Evolutionary conservation across 2,797 vertebrate species (phyloP), one percentile per base, ranked within the genome.

Genomic region (Diceros bicornis): DNA sequence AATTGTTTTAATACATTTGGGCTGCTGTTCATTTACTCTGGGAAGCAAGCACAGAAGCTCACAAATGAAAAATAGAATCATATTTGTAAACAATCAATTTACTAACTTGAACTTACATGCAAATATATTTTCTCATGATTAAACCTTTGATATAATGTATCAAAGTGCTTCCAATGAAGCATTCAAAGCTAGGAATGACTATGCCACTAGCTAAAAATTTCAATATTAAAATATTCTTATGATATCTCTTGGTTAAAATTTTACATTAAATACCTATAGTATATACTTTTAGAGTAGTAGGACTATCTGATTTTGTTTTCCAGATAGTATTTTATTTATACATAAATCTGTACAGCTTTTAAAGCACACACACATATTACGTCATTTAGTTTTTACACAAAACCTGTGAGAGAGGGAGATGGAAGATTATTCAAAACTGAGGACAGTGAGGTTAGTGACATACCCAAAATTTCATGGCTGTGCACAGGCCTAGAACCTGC

Each of bases 111-210:
- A 11, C 37, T 78, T 89, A 84, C 55, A 52, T 59, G 13, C 41
- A 94, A 44, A 94, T 96, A 59, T 59, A 61, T 59, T 82, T 81
- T 97, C 81, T 69, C 27, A 96, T 78, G 47, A 84, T 59, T 78
- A 50, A 82, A 78, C 27, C 4, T 61, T 86, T 96, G 34, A 44
- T 95, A 86, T 55, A 75, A 34, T 37, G 2, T 92, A 82, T 89
- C 20, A 21, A 55, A 1, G 12, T 92, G 44, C 94, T 84, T 89
- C 77, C 20, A 87, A 0, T 52, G 9, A 57, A 95, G 57, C 29
- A 41, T 92, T 0, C 55, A 16, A 89, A 95, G 94, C 21, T 68
- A 86, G 55, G 57, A 59, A 59, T 71, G 57, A 20, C 7, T 96
- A 55, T 79, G 7, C 88, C 27, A 55, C 21, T 72, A 47, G 16